Evolutionary conservation across 2,888 invertebrate species (phyloP).

Genomic region (Cerceris ruficornis): DNA sequence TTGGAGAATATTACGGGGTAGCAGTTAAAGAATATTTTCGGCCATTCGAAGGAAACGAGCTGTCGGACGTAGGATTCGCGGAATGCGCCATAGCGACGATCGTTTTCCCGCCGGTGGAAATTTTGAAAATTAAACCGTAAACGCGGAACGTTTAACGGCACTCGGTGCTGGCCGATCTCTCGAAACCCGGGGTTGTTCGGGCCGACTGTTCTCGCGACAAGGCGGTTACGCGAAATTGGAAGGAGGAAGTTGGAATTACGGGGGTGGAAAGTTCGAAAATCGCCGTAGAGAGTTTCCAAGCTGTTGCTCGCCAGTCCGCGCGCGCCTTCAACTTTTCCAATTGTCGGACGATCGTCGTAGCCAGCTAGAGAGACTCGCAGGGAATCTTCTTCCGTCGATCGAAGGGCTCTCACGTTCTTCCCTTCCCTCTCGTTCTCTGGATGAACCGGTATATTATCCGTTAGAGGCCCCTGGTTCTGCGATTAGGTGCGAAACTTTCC

Average conservation of each 20-base stretch:
- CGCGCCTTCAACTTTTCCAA: slow-evolving; percentile 44
- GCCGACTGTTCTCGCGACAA: slow-evolving; percentile 27
- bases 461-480: no score
- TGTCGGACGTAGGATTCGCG: no score
- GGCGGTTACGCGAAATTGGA: slow-evolving; percentile 28
- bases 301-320: slow-evolving; percentile 18
- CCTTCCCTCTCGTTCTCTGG: background rate
- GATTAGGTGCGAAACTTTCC: background rate
- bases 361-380: slow-evolving; percentile 25
- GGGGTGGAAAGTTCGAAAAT: slow-evolving; percentile 44
- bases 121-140: no score
- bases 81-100: no score
- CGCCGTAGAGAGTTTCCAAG: slow-evolving; percentile 40
- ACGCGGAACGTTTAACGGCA: no score
- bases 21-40: no score
- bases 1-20: no score
- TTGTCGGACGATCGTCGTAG: slow-evolving; percentile 47
- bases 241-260: slow-evolving; percentile 37
- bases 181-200: background rate
- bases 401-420: background rate
- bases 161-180: no score
- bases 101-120: no score
- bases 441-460: slow-evolving; percentile 15
- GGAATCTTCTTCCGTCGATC: background rate
- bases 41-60: no score